These are phyloP conservation scores for Nebria brevicollis DNA, from an alignment of 2,888 invertebrate species.

Conservation along the genomic window DNA sequence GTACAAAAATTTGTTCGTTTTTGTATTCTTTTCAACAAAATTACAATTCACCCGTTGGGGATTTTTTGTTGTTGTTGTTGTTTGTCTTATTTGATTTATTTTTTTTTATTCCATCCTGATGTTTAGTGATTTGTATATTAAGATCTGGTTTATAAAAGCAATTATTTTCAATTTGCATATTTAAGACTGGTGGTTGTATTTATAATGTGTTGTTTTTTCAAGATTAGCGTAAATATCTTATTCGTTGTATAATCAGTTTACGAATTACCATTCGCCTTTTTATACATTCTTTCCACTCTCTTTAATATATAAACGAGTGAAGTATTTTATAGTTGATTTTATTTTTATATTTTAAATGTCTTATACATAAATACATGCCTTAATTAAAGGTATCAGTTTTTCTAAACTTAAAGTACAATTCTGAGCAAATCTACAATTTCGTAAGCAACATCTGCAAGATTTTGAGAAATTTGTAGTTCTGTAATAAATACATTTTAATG, in stretches of 20 bases:
- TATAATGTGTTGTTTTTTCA: conserved; percentile 32
- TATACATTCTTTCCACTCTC: background rate
- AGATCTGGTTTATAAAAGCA: background rate
- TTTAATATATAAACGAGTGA: background rate
- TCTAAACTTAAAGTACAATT: too few relatives aligned
- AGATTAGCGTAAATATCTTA: conserved; percentile 17
- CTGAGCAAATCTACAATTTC: too few relatives aligned
- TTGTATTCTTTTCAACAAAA: background rate
- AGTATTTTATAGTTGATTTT: too few relatives aligned
- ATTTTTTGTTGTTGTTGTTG: background rate
- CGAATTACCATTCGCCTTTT: conserved; percentile 32
- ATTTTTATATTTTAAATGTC: too few relatives aligned
- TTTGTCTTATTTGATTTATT: background rate
- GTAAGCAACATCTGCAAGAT: too few relatives aligned
- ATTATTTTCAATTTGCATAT: background rate
- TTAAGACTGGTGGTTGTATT: background rate
- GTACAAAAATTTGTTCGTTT: background rate
- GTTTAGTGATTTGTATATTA: background rate
- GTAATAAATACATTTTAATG: too few relatives aligned
- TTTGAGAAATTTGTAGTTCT: too few relatives aligned
- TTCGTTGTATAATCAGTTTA: conserved; percentile 22
- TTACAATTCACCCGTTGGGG: background rate
- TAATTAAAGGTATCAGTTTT: too few relatives aligned
- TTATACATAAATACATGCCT: too few relatives aligned
- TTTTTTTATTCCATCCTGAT: background rate